Conservation (phyloP, 1,140 invertebrate species). For the Meloidogyne chitwoodi region DNA sequence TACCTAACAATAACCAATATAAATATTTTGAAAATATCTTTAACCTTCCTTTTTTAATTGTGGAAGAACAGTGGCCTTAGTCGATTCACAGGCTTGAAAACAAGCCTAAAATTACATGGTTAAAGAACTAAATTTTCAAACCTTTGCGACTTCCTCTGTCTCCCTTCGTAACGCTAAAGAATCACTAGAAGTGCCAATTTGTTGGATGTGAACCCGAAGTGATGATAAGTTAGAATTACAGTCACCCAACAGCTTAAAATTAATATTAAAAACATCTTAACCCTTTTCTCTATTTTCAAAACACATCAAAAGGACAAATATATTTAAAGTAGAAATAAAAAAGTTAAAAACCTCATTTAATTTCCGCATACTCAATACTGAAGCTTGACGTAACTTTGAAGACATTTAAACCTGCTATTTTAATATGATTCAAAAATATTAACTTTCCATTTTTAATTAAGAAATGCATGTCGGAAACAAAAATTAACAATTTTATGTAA, state of each 20-base stretch:
- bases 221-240: conserved; percentile 55
- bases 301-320: no score
- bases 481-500: not conserved
- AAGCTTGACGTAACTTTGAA: conserved; percentile 56
- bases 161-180: conserved; percentile 44
- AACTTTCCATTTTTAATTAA: not conserved
- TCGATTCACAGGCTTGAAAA: conserved; percentile 52
- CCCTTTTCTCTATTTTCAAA: no score
- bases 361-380: conserved; percentile 48
- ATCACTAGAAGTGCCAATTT: conserved; percentile 53
- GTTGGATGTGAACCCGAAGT: conserved; percentile 50
- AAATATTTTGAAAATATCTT: not conserved
- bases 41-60: conserved; percentile 56
- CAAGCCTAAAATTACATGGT: conserved; percentile 29
- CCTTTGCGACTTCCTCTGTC: conserved; percentile 48
- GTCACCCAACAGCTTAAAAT: conserved; percentile 51
- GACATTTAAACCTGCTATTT: conserved; percentile 40
- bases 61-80: conserved; percentile 55
- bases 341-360: conserved; percentile 40
- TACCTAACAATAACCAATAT: conserved; percentile 9
- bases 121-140: not conserved
- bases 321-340: no score
- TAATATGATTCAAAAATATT: not conserved
- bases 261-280: no score
- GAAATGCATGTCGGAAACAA: not conserved